Evolutionary conservation across 2,113 vertebrate genomes (phyloP).

Genomic region (Oplegnathus fasciatus): DNA sequence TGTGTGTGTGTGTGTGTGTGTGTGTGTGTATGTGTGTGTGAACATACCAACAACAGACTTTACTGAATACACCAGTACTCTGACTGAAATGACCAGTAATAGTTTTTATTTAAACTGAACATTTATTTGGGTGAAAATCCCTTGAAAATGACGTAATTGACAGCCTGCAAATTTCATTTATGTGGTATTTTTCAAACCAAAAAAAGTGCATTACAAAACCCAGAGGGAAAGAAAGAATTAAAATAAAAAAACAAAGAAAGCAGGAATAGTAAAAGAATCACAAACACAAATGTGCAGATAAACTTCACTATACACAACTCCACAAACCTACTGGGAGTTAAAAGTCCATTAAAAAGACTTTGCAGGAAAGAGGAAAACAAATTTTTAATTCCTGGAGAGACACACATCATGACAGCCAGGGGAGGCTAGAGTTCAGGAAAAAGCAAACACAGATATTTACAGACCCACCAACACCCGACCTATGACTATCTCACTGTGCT

Average conservation of each 20-base stretch:
- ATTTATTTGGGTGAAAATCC: slow-evolving; percentile 1
- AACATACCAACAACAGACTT: neutral
- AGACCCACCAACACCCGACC: slow-evolving; percentile 1
- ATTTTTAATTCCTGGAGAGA: neutral
- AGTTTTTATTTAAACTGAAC: neutral
- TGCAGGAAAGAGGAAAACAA: neutral
- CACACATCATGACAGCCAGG: slow-evolving; percentile 2
- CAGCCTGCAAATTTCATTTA: slow-evolving; percentile 1
- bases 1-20: neutral
- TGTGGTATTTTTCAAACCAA: slow-evolving; percentile 1
- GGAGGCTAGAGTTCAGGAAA: neutral
- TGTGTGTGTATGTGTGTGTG: neutral
- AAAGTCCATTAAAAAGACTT: neutral
- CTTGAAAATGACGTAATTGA: neutral
- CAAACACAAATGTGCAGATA: neutral
- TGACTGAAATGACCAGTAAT: neutral
- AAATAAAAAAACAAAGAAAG: neutral
- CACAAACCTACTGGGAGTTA: neutral
- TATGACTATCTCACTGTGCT: slow-evolving; percentile 7
- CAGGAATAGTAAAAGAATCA: neutral
- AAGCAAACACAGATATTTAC: slow-evolving; percentile 29
- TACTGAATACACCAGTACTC: neutral
- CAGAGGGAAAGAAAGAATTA: neutral
- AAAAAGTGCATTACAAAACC: slow-evolving; percentile 7
- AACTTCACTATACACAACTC: neutral